phyloP scores from a whole-genome alignment of 2,888 invertebrate species.

The Lycophotia porphyrea region DNA sequence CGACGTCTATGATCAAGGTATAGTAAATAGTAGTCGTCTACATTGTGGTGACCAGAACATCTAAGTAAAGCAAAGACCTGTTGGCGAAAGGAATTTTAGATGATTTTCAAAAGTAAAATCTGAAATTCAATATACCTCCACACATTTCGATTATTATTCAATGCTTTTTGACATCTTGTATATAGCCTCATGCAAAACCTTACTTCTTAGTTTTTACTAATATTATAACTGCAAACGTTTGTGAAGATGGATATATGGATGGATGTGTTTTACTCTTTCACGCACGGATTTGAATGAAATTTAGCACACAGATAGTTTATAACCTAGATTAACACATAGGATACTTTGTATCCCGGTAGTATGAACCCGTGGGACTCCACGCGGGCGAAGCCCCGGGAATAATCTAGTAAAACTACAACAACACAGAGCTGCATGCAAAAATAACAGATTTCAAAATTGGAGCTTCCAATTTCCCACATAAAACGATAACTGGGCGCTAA shows the following conservation, averaged over 20 bases:
- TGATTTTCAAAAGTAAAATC: not conserved
- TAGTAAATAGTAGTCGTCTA: not conserved
- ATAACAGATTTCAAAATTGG: constrained; percentile 22
- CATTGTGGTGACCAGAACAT: not conserved
- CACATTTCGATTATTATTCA: not conserved
- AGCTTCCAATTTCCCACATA: constrained; percentile 12
- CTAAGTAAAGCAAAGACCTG: not conserved
- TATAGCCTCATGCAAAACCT: not conserved
- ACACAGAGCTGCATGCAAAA: not conserved
- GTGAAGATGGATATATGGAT: no score
- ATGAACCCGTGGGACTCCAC: no score
- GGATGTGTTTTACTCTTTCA: no score
- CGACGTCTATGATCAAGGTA: not conserved
- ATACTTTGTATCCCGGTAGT: no score
- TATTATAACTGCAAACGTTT: no score
- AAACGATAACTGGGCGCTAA: constrained; percentile 16
- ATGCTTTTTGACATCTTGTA: not conserved
- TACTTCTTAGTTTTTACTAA: no score
- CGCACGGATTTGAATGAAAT: no score
- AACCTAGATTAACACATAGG: no score
- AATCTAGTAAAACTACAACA: not conserved
- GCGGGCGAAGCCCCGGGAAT: no score
- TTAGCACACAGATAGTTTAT: no score
- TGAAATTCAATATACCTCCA: not conserved
- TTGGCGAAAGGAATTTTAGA: no score